Conservation (phyloP, 2,797 vertebrate genomes). For the Labroides dimidiatus region DNA sequence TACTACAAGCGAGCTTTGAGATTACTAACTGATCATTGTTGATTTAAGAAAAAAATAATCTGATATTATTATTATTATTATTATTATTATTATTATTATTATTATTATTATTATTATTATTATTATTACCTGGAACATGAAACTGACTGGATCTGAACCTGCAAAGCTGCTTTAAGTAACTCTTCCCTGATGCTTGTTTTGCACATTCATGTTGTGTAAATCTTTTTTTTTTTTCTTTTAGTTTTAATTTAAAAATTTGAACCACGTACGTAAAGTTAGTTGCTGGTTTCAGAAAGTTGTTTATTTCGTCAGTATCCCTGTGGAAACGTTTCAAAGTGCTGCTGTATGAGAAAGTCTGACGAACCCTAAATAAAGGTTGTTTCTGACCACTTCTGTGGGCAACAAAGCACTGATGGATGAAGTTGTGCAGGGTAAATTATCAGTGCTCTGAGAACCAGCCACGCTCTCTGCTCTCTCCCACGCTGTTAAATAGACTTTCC, state of each 20-base stretch:
- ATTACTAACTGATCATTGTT: no score
- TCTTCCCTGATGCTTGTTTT: neutral
- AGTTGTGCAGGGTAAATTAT: slow-evolving; percentile 29
- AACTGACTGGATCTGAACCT: neutral
- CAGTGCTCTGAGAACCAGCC: slow-evolving; percentile 71
- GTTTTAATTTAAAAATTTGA: neutral
- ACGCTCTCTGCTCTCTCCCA: slow-evolving; percentile 65
- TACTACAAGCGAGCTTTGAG: neutral
- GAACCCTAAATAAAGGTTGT: neutral
- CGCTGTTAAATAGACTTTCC: slow-evolving; percentile 77
- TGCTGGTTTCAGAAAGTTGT: no score
- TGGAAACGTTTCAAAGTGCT: neutral
- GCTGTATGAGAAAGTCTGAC: neutral
- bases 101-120: no score
- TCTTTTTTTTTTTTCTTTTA: neutral
- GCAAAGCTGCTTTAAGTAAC: neutral
- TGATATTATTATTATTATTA: no score
- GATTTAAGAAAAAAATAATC: no score
- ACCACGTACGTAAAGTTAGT: neutral
- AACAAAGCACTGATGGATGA: slow-evolving; percentile 25
- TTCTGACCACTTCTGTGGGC: neutral
- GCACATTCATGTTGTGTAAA: neutral
- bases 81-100: no score
- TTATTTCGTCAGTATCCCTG: no score
- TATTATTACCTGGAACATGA: no score